Conservation (phyloP, 2,888 invertebrate genomes). For the Lomographa bimaculata region DNA sequence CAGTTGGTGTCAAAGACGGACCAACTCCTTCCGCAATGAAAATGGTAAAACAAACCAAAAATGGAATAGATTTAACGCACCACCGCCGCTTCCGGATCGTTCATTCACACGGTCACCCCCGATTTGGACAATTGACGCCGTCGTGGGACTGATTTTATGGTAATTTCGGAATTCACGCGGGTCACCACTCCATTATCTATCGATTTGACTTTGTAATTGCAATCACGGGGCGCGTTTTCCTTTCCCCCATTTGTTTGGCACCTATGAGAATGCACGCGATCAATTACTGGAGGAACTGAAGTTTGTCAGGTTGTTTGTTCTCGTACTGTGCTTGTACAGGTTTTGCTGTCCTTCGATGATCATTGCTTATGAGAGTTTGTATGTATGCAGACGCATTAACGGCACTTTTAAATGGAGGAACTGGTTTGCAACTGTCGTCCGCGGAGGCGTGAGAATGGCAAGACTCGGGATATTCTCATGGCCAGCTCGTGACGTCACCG, state of each 20-base stretch:
- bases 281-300: slow-evolving; percentile 10
- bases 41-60: slow-evolving; percentile 50
- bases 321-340: too few species aligned
- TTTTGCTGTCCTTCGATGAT: slow-evolving; percentile 16
- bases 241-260: slow-evolving; percentile 40
- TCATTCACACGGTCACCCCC: slow-evolving; percentile 59
- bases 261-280: slow-evolving; percentile 23
- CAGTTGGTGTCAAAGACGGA: slow-evolving; percentile 11
- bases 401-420: slow-evolving; percentile 70
- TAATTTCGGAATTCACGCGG: slow-evolving; percentile 61
- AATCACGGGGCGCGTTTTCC: slow-evolving; percentile 42
- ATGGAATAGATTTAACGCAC: slow-evolving; percentile 73
- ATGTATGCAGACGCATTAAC: slow-evolving; percentile 62
- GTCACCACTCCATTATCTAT: slow-evolving; percentile 38
- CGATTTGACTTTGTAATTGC: slow-evolving; percentile 58
- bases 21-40: slow-evolving; percentile 18
- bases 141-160: slow-evolving; percentile 78
- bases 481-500: slow-evolving; percentile 64
- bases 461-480: slow-evolving; percentile 72
- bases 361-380: slow-evolving; percentile 37
- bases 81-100: slow-evolving; percentile 46
- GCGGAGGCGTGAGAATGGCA: slow-evolving; percentile 80
- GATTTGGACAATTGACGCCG: slow-evolving; percentile 50
- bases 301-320: slow-evolving; percentile 9
- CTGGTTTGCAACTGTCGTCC: slow-evolving; percentile 70